phyloP scores from a whole-genome alignment of 2,888 invertebrate genomes.

The Gonocerus acuteangulatus region DNA sequence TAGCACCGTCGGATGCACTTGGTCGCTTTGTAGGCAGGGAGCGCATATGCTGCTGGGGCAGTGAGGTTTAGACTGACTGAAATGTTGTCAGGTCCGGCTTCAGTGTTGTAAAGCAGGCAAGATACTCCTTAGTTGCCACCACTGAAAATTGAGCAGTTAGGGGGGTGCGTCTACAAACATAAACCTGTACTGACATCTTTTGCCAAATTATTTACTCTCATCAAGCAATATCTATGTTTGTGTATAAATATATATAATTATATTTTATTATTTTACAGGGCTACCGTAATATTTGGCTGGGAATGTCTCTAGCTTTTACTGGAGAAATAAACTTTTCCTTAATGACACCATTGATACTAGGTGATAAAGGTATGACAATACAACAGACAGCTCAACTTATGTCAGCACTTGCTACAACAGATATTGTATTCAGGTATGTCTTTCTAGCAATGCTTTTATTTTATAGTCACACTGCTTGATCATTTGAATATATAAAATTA shows the following conservation, averaged over 20 bases:
- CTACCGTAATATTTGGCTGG: constrained; percentile 60
- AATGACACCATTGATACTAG: constrained; percentile 58
- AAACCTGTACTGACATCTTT: too few species aligned
- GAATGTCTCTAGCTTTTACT: constrained; percentile 59
- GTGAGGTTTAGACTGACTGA: too few species aligned
- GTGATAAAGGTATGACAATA: constrained; percentile 54
- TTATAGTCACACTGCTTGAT: too few species aligned
- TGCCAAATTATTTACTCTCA: not conserved
- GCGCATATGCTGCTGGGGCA: too few species aligned
- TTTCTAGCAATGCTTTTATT: too few species aligned
- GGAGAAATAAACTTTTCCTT: constrained; percentile 63
- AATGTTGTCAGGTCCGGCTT: too few species aligned
- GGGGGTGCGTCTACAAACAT: constrained; percentile 46
- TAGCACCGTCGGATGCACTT: too few species aligned
- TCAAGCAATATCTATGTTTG: not conserved
- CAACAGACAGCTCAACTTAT: constrained; percentile 54
- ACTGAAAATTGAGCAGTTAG: too few species aligned
- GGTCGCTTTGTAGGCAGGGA: too few species aligned
- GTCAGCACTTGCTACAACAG: constrained; percentile 54
- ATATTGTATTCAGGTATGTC: constrained; percentile 39
- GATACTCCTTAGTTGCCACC: too few species aligned
- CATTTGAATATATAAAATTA: too few species aligned
- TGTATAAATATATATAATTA: not conserved
- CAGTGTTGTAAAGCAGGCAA: too few species aligned
- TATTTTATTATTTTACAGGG: not conserved